Conservation (phyloP, 2,113 vertebrate genomes). For the Pelecanoides urinatrix region DNA sequence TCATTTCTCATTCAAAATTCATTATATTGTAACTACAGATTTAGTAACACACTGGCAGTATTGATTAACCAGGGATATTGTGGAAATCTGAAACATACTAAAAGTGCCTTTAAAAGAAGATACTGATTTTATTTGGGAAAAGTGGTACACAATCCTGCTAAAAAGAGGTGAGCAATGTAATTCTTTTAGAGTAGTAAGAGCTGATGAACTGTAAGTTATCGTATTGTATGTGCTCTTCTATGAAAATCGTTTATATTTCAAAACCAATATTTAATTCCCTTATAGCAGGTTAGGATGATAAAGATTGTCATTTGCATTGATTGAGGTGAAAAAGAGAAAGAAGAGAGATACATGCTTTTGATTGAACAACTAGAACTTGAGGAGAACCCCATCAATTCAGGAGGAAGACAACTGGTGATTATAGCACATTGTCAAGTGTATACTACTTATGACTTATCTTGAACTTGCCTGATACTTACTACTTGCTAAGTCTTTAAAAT, state of each 20-base stretch:
- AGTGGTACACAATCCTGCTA: conserved; percentile 14
- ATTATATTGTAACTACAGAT: conserved; percentile 77
- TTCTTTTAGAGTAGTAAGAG: neutral
- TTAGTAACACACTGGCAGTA: conserved; percentile 73
- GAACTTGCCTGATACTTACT: neutral
- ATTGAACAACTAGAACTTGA: neutral
- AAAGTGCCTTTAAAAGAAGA: conserved; percentile 62
- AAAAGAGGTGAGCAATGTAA: neutral
- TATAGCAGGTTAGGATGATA: neutral
- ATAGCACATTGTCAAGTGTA: neutral
- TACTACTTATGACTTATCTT: neutral
- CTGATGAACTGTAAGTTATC: neutral
- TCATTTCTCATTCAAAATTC: conserved; percentile 83
- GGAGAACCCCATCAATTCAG: neutral
- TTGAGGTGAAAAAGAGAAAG: neutral
- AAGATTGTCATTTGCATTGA: neutral
- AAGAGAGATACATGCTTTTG: neutral
- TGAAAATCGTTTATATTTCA: neutral
- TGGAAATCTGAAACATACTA: conserved; percentile 65
- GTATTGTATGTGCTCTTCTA: neutral
- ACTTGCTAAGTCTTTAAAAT: neutral
- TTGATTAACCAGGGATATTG: conserved; percentile 73
- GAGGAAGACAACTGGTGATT: neutral
- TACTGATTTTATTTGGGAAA: conserved; percentile 12
- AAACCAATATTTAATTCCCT: neutral